Evolutionary conservation across 2,113 vertebrate species (phyloP), one percentile per base, ranked within the genome.

Genomic region (Phoenicopterus ruber): DNA sequence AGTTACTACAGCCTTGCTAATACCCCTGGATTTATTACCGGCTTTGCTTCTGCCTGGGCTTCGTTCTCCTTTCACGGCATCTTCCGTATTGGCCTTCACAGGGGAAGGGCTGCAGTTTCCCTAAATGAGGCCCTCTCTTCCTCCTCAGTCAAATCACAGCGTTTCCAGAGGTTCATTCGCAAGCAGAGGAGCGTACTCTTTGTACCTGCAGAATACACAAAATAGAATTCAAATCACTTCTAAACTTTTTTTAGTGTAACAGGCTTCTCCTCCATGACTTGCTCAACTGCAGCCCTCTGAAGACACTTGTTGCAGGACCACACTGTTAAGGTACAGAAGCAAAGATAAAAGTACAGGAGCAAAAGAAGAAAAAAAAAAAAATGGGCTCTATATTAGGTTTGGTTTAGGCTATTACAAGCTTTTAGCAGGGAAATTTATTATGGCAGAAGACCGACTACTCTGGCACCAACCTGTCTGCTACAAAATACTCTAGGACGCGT

Each of bases 391-490:
- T 4, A 7, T 26, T 70, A 42, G 24, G 5, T 81, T 73, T 70
- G 59, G 1, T 73, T 81, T 25, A 86, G 67, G 58, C 49, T n/a
- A 50, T 61, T 57, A 80, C 11, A 69, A 67, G 34, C 61, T 88
- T 91, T 32, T 54, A 61, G 36, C 38, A 93, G 44, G 11, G 8
- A 70, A 73, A 59, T 95, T 94, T 66, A 85, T 96, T 94, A 93
- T 57, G 83, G 94, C 92, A 84, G 47, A 97, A 94, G 74, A 97
- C 54, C 46, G 97, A 96, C 93, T 92, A 89, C 66, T 52, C 58
- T 3, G 97, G 96, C 97, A 98, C 96, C 93, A 54, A 96, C 87
- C 80, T 96, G 97, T 97, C 97, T 98, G 96, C 79, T 31, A 79
- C 83, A 94, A 88, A 96, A 96, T 55, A 96, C 93, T 42, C 49